Evolutionary conservation across 2,888 invertebrate species (phyloP).

Genomic region (Copidosoma aretas): DNA sequence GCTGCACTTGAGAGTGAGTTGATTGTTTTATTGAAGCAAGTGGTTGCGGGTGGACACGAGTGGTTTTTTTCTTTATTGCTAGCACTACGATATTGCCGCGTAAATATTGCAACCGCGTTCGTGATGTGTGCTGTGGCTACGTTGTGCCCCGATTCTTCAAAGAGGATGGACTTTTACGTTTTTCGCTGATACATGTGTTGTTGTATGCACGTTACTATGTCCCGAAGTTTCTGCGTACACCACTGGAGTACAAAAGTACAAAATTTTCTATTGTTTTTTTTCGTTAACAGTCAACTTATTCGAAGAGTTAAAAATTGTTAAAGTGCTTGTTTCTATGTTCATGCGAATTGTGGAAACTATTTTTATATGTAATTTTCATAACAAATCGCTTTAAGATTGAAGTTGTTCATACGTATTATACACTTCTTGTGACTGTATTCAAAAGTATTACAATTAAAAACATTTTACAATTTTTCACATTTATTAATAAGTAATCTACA

Average conservation of each 20-base stretch:
- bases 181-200: conserved; percentile 10
- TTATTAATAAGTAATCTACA: conserved; percentile 27
- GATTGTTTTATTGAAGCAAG: conserved; percentile 15
- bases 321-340: conserved; percentile 28
- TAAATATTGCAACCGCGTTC: conserved; percentile 11
- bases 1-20: conserved; percentile 50
- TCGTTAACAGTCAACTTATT: conserved; percentile 7
- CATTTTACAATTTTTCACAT: conserved; percentile 21
- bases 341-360: neutral
- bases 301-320: conserved; percentile 10
- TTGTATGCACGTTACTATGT: conserved; percentile 1
- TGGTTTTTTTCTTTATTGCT: conserved; percentile 21
- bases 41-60: conserved; percentile 15
- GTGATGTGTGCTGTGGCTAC: conserved; percentile 1
- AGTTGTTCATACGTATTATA: too few species aligned
- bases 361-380: too few species aligned
- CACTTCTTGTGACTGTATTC: conserved; percentile 20
- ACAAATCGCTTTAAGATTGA: too few species aligned
- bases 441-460: conserved; percentile 28
- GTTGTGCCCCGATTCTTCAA: neutral
- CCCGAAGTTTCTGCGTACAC: neutral
- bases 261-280: conserved; percentile 12
- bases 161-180: neutral
- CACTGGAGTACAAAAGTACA: conserved; percentile 5
- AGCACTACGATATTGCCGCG: conserved; percentile 7